phyloP scores from a whole-genome alignment of 2,888 invertebrate species.

The Conus canariensis region DNA sequence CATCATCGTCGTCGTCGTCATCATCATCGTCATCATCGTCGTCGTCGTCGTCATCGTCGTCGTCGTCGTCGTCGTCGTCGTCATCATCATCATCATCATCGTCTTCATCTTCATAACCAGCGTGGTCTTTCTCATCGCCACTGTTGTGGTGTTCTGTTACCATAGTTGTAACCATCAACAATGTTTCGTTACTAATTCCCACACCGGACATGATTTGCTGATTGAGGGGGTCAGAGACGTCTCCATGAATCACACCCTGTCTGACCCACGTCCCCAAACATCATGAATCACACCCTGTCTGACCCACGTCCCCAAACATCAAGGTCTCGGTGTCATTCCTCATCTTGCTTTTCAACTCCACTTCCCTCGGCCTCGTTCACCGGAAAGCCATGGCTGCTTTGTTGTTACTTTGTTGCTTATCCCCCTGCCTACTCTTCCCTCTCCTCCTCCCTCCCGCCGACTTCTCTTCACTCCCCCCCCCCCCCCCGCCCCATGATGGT shows the following conservation, averaged over 20 bases:
- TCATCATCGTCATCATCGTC: not conserved
- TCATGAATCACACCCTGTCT: too few relatives aligned
- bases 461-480: not conserved
- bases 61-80: too few relatives aligned
- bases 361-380: not conserved
- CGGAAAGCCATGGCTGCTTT: not conserved
- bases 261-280: too few relatives aligned
- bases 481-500: not conserved
- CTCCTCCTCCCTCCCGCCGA: not conserved
- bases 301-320: too few relatives aligned
- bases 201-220: too few relatives aligned
- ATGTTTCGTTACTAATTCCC: not conserved
- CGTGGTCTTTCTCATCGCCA: not conserved
- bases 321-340: not conserved
- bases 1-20: not conserved
- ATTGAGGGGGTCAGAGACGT: too few relatives aligned
- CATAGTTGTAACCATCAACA: not conserved
- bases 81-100: not conserved
- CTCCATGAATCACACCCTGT: too few relatives aligned
- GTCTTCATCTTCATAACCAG: not conserved
- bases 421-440: not conserved
- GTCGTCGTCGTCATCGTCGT: slow-evolving; percentile 48
- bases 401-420: not conserved
- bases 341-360: not conserved
- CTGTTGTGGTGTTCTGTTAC: not conserved